Base-by-base conservation (phyloP, 2,797 vertebrate species). In the Danionella dracula region DNA sequence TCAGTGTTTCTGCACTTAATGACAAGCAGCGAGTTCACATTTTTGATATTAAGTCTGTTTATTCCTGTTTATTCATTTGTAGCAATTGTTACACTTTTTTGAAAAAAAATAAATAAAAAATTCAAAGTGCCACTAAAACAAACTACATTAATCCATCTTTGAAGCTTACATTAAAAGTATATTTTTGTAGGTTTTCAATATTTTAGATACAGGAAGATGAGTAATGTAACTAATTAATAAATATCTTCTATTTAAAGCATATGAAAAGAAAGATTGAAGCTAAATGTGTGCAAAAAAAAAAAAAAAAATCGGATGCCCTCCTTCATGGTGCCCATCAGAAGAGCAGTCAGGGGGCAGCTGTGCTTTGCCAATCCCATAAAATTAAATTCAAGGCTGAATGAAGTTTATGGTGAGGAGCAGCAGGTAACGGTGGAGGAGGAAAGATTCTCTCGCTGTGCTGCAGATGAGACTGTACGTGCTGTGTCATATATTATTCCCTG, bases 381-480 rank as follows among this genome's bases (percentile, higher is more conserved):
- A 72, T 56, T 62, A 62, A 34, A 57, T 49, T 53, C 58, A 45
- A 57, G 35, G 45, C 15, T 42, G 51, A 57, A n/a, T 57, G 38
- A 57, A 42, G 23, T 57, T 57, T 57, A 57, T 42, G 63, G 51
- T 60, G 41, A 32, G 40, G 57, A 60, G 40, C 37, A 63, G 6
- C 51, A 37, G 63, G 59, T 58, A 61, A 32, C 13, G 42, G 49
- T 70, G 59, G 48, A 45, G 16, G 41, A 20, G 38, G 23, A 11
- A 23, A 31, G 41, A 49, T 31, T 12, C 19, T 45, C 44, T 63
- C 4, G 45, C 60, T 48, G 50, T 56, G 56, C 42, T 23, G 31
- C 62, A 72, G 62, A 69, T 72, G 50, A 62, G 66, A 45, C 44
- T 66, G 45, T 66, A 23, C 31, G 31, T 70, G 70, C 58, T 54